These are phyloP conservation scores for Zootermopsis nevadensis DNA, from an alignment of 2,888 invertebrate species.

Conservation along the genomic window DNA sequence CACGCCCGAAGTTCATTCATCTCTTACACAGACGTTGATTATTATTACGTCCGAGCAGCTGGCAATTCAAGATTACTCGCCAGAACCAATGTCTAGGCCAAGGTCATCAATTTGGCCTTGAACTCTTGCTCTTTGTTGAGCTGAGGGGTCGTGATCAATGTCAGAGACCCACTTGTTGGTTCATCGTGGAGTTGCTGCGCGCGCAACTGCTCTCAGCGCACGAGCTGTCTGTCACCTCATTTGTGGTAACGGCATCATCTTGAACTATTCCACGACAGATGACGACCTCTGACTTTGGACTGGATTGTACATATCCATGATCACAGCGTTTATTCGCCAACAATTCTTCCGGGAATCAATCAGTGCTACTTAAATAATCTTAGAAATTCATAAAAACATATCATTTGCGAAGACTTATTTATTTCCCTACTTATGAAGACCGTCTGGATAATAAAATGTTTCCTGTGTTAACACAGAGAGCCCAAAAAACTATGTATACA, in stretches of 20 bases:
- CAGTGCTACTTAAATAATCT: no score
- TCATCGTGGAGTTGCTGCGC: neutral
- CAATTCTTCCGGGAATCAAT: no score
- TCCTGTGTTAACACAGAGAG: no score
- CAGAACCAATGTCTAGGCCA: slow-evolving; percentile 11
- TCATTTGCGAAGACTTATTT: no score
- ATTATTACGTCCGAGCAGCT: slow-evolving; percentile 9
- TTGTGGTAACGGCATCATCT: neutral
- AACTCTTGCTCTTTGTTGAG: slow-evolving; percentile 28
- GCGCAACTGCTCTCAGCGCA: neutral
- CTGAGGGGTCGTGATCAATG: slow-evolving; percentile 20
- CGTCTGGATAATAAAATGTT: no score
- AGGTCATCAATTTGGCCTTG: slow-evolving; percentile 15
- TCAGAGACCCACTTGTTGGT: neutral
- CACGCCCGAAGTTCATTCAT: slow-evolving; percentile 10
- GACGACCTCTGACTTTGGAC: neutral
- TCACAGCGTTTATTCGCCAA: neutral
- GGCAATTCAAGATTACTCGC: slow-evolving; percentile 23
- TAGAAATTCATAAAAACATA: no score
- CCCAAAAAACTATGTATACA: no score
- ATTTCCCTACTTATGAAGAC: no score
- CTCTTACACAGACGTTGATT: neutral
- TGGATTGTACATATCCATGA: neutral
- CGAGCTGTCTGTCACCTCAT: neutral
- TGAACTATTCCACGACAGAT: neutral